These are phyloP conservation scores for Sterna hirundo DNA, from an alignment of 2,113 vertebrate species.

Conservation along the genomic window DNA sequence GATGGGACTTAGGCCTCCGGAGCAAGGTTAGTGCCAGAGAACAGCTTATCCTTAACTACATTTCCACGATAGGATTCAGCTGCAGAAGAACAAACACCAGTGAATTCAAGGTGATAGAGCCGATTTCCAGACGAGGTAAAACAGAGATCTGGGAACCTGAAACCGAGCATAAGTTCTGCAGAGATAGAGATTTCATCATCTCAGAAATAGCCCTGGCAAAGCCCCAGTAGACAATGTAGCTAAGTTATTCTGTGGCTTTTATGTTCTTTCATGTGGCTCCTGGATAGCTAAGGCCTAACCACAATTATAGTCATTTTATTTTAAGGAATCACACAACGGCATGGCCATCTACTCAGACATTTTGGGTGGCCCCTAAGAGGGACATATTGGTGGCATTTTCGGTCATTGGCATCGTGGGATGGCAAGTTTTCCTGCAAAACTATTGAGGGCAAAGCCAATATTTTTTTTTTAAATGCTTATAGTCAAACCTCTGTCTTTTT, in stretches of 20 bases:
- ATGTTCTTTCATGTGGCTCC: constrained; percentile 58
- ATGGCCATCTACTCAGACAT: constrained; percentile 28
- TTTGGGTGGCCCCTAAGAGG: constrained; percentile 61
- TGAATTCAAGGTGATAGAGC: constrained; percentile 16
- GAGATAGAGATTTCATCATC: constrained; percentile 55
- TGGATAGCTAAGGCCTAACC: constrained; percentile 52
- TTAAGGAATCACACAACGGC: constrained; percentile 57
- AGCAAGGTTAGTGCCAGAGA: not conserved
- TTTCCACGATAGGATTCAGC: not conserved
- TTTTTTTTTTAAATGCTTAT: not conserved
- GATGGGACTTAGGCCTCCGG: not conserved
- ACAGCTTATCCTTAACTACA: constrained; percentile 43
- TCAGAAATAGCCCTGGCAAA: constrained; percentile 58
- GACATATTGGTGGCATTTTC: constrained; percentile 36
- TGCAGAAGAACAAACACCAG: not conserved
- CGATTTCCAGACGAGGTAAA: constrained; percentile 18
- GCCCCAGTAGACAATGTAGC: constrained; percentile 45
- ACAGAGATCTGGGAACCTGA: not conserved
- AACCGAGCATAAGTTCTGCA: not conserved
- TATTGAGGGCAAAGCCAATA: not conserved
- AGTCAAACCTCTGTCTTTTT: not conserved
- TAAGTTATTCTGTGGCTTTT: constrained; percentile 66
- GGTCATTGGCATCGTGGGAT: not conserved
- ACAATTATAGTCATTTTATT: constrained; percentile 68
- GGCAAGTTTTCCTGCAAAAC: constrained; percentile 29